These are phyloP conservation scores for Drosophila athabasca DNA, from an alignment of 1,140 invertebrate species.

Conservation along the genomic window DNA sequence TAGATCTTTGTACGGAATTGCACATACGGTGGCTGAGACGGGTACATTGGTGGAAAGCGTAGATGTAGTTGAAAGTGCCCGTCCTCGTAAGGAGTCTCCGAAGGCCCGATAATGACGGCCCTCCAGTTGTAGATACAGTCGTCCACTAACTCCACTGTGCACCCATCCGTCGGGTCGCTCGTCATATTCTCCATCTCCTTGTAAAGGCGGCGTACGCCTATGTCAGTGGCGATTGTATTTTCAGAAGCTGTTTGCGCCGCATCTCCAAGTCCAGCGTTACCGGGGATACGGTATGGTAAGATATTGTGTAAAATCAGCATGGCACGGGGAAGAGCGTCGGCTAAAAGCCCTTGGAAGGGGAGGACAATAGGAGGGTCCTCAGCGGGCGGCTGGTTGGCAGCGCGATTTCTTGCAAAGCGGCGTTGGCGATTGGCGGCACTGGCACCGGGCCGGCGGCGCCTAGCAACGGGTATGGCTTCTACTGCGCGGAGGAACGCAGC, in stretches of 20 bases:
- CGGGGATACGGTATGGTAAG: too few relatives aligned
- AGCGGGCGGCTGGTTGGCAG: too few relatives aligned
- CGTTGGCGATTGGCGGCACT: too few relatives aligned
- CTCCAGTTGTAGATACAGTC: conserved; percentile 7
- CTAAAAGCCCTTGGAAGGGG: too few relatives aligned
- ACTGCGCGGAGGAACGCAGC: too few relatives aligned
- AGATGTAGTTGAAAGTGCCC: conserved; percentile 91
- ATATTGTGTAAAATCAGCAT: not conserved
- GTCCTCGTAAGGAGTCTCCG: conserved; percentile 91
- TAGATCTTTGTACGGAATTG: conserved; percentile 92
- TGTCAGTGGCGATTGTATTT: too few relatives aligned
- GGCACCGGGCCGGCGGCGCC: too few relatives aligned
- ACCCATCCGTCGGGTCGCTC: conserved; percentile 7
- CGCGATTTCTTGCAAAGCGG: too few relatives aligned
- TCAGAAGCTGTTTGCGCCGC: too few relatives aligned
- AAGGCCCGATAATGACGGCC: conserved; percentile 85
- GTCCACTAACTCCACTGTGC: conserved; percentile 72
- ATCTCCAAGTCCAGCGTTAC: too few relatives aligned
- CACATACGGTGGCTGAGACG: conserved; percentile 91
- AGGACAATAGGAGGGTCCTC: too few relatives aligned
- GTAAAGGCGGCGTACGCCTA: not conserved
- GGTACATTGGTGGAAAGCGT: conserved; percentile 91
- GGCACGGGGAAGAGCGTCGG: not conserved
- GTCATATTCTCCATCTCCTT: not conserved
- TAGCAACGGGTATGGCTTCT: too few relatives aligned